phyloP scores from a whole-genome alignment of 2,797 vertebrate species.

The Vipera ursinii region DNA sequence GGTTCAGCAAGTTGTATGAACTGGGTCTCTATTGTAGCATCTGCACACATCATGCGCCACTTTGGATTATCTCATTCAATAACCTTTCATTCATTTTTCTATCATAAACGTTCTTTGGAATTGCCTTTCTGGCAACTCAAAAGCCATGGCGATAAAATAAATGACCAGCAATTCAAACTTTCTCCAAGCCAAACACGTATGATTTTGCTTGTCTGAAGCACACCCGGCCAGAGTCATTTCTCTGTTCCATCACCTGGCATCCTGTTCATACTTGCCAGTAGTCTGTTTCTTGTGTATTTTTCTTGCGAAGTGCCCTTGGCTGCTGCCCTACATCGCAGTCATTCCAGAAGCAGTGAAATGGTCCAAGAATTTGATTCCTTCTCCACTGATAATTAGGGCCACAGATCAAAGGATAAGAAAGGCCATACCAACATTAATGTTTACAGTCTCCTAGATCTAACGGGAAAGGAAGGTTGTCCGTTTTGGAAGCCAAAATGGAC shows the following conservation, averaged over 20 bases:
- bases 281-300: background rate
- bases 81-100: background rate
- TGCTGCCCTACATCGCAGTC: background rate
- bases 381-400: background rate
- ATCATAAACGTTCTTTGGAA: background rate
- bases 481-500: background rate
- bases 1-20: background rate
- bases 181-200: background rate
- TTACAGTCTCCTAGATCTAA: background rate
- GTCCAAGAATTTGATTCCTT: background rate
- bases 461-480: background rate
- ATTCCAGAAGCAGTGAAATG: background rate
- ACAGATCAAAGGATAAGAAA: background rate
- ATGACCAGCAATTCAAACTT: background rate
- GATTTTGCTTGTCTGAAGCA: background rate
- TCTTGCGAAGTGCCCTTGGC: background rate
- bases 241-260: background rate
- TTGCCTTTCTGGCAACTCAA: background rate
- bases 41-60: too few relatives aligned
- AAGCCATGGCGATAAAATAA: background rate
- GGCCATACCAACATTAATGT: background rate
- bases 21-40: background rate
- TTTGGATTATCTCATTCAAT: background rate
- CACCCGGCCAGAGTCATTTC: background rate
- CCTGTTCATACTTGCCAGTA: background rate